Base-by-base conservation (phyloP, 1,140 invertebrate genomes). In the Bursaphelenchus mucronatus region DNA sequence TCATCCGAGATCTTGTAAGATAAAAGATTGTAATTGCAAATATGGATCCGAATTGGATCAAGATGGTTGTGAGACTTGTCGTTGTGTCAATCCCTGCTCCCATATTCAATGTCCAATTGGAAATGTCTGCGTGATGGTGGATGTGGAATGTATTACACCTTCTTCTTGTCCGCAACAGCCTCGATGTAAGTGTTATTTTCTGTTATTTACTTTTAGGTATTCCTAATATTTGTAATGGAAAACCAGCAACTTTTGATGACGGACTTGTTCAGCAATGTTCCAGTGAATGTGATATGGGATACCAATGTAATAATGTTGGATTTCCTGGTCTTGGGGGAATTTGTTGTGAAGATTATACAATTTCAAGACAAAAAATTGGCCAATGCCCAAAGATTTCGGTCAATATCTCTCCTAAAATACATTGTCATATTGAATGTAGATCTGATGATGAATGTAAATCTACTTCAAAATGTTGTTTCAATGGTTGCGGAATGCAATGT, bases 41-140 rank as follows among this genome's bases (percentile, higher is more conserved):
- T 64, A 75, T 52, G 74, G 74, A n/a, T 72, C 53, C 54, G 52
- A 74, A 45, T 44, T 50, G 43, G 67, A 76, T 44, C n/a, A 56
- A 21, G 59, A 75, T 15, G 76, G 76, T 11, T 76, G 75, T 67
- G 63, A 67, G 19, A 70, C 69, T 13, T 76, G 75, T 63, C 61
- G 67, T 46, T 76, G 75, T 49, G 41, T 55, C 15, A 76, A 78
- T 66, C 73, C 76, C 30, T 76, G 75, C 53, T 17, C 40, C n/a
- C 67, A 76, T 13, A 54, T 76, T 13, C 67, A 70, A 46, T 76
- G 75, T 63, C 51, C 51, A 9, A 63, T 63, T 53, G 68, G 64
- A 21, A 50, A 65, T 11, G 52, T 76, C 30, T 76, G 75, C 51
- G 57, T 76, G 3, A 61, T 78, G 51, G 58, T 65, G 5, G 54